Base-by-base conservation (phyloP, 2,888 invertebrate species). In the Stenolophus ochropezus region DNA sequence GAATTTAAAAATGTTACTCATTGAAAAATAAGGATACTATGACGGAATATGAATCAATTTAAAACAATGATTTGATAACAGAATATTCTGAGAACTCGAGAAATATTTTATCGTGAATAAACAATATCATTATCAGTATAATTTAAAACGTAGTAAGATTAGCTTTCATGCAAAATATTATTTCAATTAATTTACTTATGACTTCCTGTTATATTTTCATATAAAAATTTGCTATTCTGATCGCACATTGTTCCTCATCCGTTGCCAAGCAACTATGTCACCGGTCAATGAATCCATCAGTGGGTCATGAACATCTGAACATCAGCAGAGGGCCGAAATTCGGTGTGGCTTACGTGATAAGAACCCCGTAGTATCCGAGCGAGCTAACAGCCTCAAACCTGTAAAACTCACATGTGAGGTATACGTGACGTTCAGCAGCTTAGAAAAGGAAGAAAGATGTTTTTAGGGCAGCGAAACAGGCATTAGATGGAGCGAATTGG, bases 301-400 rank as follows among this genome's bases (percentile, higher is more conserved):
- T 49, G 16, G 49, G 49, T 49, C 49, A 49, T 49, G 49, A 49
- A 49, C 49, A 49, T 49, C 49, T 49, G 49, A 49, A 4, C 49
- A 49, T 49, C n/a, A 16, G 16, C 49, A 14, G 16, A 14, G 56
- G 21, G 18, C 20, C 21, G 20, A 56, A 20, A 58, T n/a, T 58
- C 25, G 25, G 21, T 4, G 23, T 58, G 58, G 58, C 58, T 58
- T 58, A 58, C 58, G 58, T 58, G 58, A 58, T 20, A 4, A 58
- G 23, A 11, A 8, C 2, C n/a, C 23, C 58, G 23, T 58, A 58
- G 4, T 58, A 23, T 21, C 25, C 2, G 0, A 2, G 16, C 20
- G 5, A 21, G 23, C 21, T 25, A 58, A 21, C 23, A 14, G 21
- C 53, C 58, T 58, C 23, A 11, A 5, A 20, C 20, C 23, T 20